Evolutionary conservation across 2,113 vertebrate genomes (phyloP).

Genomic region (Neotoma lepida): DNA sequence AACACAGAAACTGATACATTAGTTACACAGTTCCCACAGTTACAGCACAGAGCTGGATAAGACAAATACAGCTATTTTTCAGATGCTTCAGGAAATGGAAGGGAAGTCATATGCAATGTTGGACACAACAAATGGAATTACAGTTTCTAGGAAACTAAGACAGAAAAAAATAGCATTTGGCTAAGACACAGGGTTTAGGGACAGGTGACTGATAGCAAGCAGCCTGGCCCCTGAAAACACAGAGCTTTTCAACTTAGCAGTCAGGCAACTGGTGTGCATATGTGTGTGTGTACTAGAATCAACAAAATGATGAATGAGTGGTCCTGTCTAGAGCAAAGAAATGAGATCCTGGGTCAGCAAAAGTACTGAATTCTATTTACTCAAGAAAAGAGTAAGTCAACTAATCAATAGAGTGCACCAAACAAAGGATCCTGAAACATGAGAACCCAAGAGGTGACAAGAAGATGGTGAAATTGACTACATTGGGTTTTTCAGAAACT

Average conservation of each 20-base stretch:
- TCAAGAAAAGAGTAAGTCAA: background rate
- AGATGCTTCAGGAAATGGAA: constrained; percentile 41
- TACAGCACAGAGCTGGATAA: background rate
- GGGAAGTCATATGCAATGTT: background rate
- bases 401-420: background rate
- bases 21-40: background rate
- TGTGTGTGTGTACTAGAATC: background rate
- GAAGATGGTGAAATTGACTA: constrained; percentile 1
- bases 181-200: background rate
- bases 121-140: constrained; percentile 10
- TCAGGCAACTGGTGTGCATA: background rate
- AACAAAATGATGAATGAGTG: background rate
- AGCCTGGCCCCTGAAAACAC: background rate
- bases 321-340: constrained; percentile 20
- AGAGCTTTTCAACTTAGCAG: background rate
- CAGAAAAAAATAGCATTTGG: constrained; percentile 4
- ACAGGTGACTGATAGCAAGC: background rate
- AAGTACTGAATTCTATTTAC: background rate
- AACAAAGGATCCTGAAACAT: constrained; percentile 14
- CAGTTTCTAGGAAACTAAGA: background rate
- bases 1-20: background rate
- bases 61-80: constrained; percentile 42
- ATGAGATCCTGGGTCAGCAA: background rate
- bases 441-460: background rate
- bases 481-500: constrained; percentile 19